Evolutionary conservation across 2,797 vertebrate genomes (phyloP).

Genomic region (Pseudochaenichthys georgianus): DNA sequence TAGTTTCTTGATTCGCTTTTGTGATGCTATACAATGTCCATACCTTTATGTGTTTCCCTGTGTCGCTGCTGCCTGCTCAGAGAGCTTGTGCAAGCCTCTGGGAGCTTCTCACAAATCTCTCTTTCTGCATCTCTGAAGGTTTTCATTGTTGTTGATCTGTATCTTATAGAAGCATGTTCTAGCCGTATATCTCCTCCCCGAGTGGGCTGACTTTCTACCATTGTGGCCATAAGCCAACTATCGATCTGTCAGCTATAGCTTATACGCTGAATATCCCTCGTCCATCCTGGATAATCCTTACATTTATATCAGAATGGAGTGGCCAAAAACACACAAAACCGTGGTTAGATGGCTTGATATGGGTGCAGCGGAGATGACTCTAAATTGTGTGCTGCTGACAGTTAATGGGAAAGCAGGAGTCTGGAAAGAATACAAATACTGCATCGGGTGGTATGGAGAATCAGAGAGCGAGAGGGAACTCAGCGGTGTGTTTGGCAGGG

Average conservation of each 20-base stretch:
- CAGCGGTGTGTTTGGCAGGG: constrained; percentile 52
- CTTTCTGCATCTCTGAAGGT: constrained; percentile 34
- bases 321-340: constrained; percentile 50
- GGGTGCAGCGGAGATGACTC: constrained; percentile 33
- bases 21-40: not conserved
- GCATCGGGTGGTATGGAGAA: constrained; percentile 48
- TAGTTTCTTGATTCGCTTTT: not conserved
- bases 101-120: constrained; percentile 24
- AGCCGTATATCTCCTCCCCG: constrained; percentile 43
- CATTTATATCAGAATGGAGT: constrained; percentile 64
- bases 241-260: constrained; percentile 57
- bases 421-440: constrained; percentile 56
- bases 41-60: not conserved
- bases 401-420: constrained; percentile 68
- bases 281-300: constrained; percentile 69
- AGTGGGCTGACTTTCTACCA: constrained; percentile 39
- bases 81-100: constrained; percentile 12
- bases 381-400: constrained; percentile 58
- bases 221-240: constrained; percentile 65
- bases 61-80: not conserved
- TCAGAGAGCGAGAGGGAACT: constrained; percentile 31
- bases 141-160: constrained; percentile 24
- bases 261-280: constrained; percentile 50
- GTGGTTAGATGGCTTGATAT: constrained; percentile 30
- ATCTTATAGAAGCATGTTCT: constrained; percentile 43